Percentiles rank a stretch among this genome's conserved stretches.
phyloP scores from a whole-genome alignment of 2,888 invertebrate species.

The Eristalis intricaria region DNA sequence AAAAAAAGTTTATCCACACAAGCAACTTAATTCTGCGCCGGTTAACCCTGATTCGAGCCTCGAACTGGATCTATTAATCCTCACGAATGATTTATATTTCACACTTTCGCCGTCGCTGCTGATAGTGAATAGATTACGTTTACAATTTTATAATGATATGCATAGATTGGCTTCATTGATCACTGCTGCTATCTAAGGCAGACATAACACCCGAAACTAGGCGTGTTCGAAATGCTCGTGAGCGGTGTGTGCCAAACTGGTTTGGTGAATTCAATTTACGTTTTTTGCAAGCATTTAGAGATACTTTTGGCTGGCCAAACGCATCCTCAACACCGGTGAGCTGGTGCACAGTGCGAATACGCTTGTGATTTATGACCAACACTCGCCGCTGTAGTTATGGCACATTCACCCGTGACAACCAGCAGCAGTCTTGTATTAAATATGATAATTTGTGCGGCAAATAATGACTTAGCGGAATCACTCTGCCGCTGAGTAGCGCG shows the following conservation, averaged over 20 bases:
- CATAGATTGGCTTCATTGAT: not conserved
- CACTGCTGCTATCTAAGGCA: not conserved
- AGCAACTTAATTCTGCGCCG: too few species aligned
- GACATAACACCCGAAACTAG: not conserved
- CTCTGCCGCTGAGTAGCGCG: not conserved
- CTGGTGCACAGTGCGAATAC: not conserved
- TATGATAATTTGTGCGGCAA: conserved; percentile 14
- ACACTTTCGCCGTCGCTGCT: not conserved
- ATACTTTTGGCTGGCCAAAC: not conserved
- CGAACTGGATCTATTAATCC: too few species aligned
- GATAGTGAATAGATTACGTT: not conserved
- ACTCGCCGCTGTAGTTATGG: not conserved
- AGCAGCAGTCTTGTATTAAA: conserved; percentile 5
- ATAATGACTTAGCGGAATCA: not conserved
- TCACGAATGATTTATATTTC: not conserved
- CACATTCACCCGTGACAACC: conserved; percentile 2
- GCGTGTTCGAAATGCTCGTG: not conserved
- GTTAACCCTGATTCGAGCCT: too few species aligned
- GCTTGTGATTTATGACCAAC: conserved; percentile 6
- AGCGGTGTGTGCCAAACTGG: not conserved
- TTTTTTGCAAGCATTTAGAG: not conserved
- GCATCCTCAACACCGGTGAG: not conserved
- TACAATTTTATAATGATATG: not conserved
- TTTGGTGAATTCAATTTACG: not conserved
- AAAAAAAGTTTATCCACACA: too few species aligned